A percentile compares a stretch with the other conserved stretches of the same genome.
These are phyloP conservation scores for Platanista minor DNA, from an alignment of 2,113 vertebrate species.

Conservation along the genomic window DNA sequence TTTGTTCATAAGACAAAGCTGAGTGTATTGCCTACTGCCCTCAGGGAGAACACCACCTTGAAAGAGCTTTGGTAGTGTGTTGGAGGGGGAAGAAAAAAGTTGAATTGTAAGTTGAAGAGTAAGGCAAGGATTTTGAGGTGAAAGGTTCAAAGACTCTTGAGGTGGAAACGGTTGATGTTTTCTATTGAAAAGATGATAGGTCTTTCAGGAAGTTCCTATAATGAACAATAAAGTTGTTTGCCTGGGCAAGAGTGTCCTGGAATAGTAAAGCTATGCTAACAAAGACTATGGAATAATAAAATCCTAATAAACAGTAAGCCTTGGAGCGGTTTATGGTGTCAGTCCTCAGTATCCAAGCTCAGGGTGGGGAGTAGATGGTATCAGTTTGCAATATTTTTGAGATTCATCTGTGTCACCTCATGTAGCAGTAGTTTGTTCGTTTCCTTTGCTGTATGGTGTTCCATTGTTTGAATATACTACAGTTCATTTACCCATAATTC, in stretches of 20 bases:
- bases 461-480: neutral
- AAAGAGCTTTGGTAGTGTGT: neutral
- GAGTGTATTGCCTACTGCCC: neutral
- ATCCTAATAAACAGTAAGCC: neutral
- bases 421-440: too few relatives aligned
- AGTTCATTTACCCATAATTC: neutral
- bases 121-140: neutral
- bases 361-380: neutral
- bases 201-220: neutral
- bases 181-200: neutral
- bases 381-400: neutral
- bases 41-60: neutral
- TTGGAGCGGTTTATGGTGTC: neutral
- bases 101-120: neutral
- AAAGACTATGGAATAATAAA: neutral
- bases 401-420: neutral
- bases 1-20: neutral
- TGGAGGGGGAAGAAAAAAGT: neutral
- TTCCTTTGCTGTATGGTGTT: neutral
- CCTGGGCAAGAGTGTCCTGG: neutral
- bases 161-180: neutral
- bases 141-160: neutral
- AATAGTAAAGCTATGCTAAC: neutral
- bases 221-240: neutral
- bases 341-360: neutral